Evolutionary conservation across 1,140 invertebrate species (phyloP).

Genomic region (Trichonephila inaurata): DNA sequence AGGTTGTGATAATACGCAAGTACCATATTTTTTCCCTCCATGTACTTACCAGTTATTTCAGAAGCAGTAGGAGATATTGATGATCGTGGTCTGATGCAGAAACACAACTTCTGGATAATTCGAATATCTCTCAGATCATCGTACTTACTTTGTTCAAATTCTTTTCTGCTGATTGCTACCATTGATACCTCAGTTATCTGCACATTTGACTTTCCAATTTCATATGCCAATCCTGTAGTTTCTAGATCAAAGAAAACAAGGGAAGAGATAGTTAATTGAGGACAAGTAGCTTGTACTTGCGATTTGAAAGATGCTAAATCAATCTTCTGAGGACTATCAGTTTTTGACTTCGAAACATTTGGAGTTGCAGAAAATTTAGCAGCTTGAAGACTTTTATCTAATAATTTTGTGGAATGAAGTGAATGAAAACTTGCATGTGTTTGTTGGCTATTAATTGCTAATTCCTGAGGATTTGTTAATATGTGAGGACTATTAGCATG

Average conservation of each 20-base stretch:
- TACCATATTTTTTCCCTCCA: not conserved
- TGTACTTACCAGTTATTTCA: conserved; percentile 53
- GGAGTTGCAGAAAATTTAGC: not conserved
- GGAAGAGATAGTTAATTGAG: conserved; percentile 1
- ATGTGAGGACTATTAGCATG: not conserved
- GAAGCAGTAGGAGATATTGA: conserved; percentile 12
- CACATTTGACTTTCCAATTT: conserved; percentile 56
- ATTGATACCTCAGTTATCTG: conserved; percentile 71
- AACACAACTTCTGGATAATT: conserved; percentile 54
- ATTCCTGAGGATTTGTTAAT: not conserved
- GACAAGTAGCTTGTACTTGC: not conserved
- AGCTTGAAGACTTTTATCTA: not conserved
- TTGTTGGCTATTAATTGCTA: not conserved
- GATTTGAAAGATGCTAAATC: not conserved
- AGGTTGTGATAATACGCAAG: not conserved
- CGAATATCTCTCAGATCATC: conserved; percentile 51
- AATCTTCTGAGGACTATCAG: not conserved
- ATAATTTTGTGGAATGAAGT: not conserved
- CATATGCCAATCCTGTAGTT: conserved; percentile 56
- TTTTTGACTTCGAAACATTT: not conserved
- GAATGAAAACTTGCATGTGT: not conserved
- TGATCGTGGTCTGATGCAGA: conserved; percentile 49
- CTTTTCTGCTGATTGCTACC: conserved; percentile 46
- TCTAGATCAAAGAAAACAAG: conserved; percentile 73
- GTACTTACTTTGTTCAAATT: conserved; percentile 25